Percentiles rank a stretch among this genome's conserved stretches.
Conservation (phyloP, 2,113 vertebrate species). For the Sorex fumeus region DNA sequence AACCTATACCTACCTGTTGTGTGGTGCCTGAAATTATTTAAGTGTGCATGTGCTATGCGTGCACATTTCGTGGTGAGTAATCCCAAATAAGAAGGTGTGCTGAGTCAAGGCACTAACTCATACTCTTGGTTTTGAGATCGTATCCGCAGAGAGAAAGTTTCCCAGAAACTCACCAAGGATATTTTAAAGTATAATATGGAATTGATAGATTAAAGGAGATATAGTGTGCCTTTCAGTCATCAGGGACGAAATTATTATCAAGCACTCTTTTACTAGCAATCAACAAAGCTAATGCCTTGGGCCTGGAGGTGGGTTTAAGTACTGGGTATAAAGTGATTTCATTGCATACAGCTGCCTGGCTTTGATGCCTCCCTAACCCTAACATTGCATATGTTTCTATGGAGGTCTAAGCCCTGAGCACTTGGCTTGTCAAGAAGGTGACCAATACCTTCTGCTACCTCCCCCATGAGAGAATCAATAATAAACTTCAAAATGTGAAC, state of each 20-base stretch:
- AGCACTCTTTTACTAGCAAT: neutral
- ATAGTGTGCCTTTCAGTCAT: rapidly evolving
- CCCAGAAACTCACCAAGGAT: neutral
- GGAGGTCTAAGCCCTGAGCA: no score
- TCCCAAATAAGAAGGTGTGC: neutral
- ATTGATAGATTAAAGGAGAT: neutral
- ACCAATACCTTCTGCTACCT: neutral
- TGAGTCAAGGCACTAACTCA: neutral
- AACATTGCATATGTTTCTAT: no score
- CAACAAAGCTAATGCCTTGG: neutral
- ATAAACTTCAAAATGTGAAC: neutral
- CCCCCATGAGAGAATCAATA: neutral
- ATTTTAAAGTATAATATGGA: neutral
- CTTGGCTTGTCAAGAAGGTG: no score
- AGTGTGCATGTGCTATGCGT: neutral
- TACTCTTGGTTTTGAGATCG: neutral
- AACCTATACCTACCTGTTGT: neutral
- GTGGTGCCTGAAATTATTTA: neutral
- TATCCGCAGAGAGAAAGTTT: neutral
- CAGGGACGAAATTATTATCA: neutral
- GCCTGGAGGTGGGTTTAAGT: no score
- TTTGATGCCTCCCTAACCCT: no score
- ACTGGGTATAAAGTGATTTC: no score
- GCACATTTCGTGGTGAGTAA: neutral
- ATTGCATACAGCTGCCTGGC: no score